Evolutionary conservation across 64 coral and sea anemone species (phyloP).

Genomic region (Catalaphyllia jardinei): DNA sequence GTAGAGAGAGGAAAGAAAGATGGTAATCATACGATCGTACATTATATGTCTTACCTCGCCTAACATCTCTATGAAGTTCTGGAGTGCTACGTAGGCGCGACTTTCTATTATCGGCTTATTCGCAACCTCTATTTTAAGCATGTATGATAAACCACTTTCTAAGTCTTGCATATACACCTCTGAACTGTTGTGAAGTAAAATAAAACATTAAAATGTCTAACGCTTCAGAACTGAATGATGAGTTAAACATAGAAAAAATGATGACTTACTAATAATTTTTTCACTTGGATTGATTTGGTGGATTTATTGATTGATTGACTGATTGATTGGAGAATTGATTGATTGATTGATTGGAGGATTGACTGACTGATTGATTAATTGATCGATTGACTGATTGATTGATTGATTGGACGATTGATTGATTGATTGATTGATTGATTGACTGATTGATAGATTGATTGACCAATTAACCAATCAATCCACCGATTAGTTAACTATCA

Average conservation of each 20-base stretch:
- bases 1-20: background rate
- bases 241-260: no score
- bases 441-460: no score
- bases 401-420: no score
- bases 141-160: conserved; percentile 75
- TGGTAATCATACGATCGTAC: background rate
- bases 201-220: background rate
- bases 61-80: conserved; percentile 76
- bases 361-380: no score
- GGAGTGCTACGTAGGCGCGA: conserved; percentile 15
- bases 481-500: no score
- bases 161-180: conserved; percentile 91
- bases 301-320: background rate
- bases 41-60: conserved; percentile 50
- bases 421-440: no score
- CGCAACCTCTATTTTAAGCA: conserved; percentile 64
- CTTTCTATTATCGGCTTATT: conserved; percentile 57
- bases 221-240: no score
- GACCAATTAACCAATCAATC: no score
- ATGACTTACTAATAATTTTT: background rate
- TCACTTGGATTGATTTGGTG: background rate
- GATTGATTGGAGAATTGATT: background rate
- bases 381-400: no score
- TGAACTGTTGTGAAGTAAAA: conserved; percentile 44
- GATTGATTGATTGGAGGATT: no score